Conservation (phyloP, 2,797 vertebrate species). For the Anguilla anguilla region DNA sequence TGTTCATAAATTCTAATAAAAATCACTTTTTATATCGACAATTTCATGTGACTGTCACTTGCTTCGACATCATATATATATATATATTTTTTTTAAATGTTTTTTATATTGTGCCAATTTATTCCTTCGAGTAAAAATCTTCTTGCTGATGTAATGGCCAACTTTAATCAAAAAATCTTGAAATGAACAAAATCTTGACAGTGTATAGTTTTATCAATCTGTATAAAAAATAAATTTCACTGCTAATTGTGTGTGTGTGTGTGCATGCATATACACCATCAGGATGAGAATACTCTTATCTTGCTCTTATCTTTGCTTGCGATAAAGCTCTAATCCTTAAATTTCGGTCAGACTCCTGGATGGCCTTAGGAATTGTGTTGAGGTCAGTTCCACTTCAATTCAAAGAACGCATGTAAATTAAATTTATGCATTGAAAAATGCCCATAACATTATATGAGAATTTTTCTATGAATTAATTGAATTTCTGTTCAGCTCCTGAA, state of each 20-base stretch:
- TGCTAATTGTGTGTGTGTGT: background rate
- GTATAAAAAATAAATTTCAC: background rate
- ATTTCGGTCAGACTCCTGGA: too few relatives aligned
- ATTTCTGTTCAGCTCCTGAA: too few relatives aligned
- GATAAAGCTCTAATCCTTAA: too few relatives aligned
- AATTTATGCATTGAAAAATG: too few relatives aligned
- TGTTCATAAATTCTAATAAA: constrained; percentile 10
- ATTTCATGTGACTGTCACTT: background rate
- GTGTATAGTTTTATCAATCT: background rate
- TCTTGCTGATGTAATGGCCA: background rate
- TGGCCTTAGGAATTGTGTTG: too few relatives aligned
- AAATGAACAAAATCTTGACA: background rate
- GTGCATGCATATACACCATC: background rate
- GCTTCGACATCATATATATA: background rate
- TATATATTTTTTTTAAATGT: too few relatives aligned
- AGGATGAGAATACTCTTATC: background rate
- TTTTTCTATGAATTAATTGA: too few relatives aligned
- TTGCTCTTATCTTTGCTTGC: too few relatives aligned
- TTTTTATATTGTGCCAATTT: background rate
- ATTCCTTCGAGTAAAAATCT: background rate
- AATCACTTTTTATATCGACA: background rate
- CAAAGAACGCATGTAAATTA: too few relatives aligned
- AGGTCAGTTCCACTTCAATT: too few relatives aligned
- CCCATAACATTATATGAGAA: too few relatives aligned
- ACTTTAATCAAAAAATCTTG: background rate